Conservation (phyloP, 2,113 vertebrate genomes). For the Acanthisitta chloris region DNA sequence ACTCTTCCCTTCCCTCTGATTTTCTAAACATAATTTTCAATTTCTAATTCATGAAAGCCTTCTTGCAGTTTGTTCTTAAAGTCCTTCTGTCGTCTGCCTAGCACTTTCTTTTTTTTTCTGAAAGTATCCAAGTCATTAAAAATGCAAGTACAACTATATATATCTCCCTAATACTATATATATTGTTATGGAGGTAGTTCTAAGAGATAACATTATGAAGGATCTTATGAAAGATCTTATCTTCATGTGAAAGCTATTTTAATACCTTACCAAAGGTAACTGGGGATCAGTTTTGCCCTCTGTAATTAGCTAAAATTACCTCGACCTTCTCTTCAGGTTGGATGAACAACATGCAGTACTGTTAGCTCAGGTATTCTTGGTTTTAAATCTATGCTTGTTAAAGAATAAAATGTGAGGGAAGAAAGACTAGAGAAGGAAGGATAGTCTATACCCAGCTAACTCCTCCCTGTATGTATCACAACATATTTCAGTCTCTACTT, state of each 20-base stretch:
- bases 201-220: constrained; percentile 32
- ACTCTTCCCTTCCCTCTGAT: neutral
- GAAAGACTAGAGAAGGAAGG: neutral
- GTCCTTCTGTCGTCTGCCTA: constrained; percentile 24
- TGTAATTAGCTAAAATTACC: constrained; percentile 45
- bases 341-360: neutral
- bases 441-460: neutral
- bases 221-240: constrained; percentile 56
- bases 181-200: constrained; percentile 53
- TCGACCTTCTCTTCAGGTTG: neutral
- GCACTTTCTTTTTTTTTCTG: neutral
- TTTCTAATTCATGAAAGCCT: constrained; percentile 3
- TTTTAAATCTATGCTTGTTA: neutral
- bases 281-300: constrained; percentile 3
- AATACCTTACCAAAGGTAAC: constrained; percentile 12
- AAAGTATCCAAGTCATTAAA: constrained; percentile 14
- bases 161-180: constrained; percentile 39
- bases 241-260: constrained; percentile 44
- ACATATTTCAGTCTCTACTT: neutral
- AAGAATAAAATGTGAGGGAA: neutral
- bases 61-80: neutral
- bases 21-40: neutral
- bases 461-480: neutral
- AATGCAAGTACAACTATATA: constrained; percentile 57
- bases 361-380: neutral